Base-by-base conservation (phyloP, 1,140 invertebrate genomes). In the Linepithema humile region DNA sequence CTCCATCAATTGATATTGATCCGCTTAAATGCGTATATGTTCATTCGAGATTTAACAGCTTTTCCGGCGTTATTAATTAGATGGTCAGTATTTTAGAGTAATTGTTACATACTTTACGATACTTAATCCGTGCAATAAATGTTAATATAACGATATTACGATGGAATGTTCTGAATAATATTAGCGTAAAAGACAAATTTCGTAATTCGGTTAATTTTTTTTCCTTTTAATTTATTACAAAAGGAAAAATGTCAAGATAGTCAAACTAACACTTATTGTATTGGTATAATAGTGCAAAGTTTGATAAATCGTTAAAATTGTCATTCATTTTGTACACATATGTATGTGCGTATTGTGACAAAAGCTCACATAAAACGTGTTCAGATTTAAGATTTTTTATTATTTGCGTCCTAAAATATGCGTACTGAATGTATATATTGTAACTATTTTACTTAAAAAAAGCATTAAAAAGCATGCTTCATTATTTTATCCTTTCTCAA, bases 371-470 rank as follows among this genome's bases (percentile, higher is more conserved):
- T 53, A n/a, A 82, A 48, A 64, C 12, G n/a, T 84, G 43, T 84
- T 86, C 35, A 38, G 48, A 53, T 57, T 35, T 55, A 43, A 40
- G 32, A 74, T 86, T 50, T 64, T 60, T 75, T 53, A 82, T 57
- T 73, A 77, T 43, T 35, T 70, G 67, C 43, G 57, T 84, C 38
- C 50, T 70, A 74, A 57, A 29, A 32, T 45, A 26, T 85, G 70
- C 43, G 70, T 72, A 85, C 83, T 77, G 64, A 88, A 50, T 89
- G 87, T 89, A 89, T 77, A 89, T 89, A 88, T n/a, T 78, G 69
- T 80, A 83, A 78, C 38, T 89, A 88, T 89, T 89, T 89, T 86
- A 88, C 86, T 77, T 77, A 80, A 77, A 74, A 77, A 87, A 77
- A 72, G 69, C 62, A 83, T 35, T 64, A 77, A 72, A 83, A 20